Evolutionary conservation across 1,140 invertebrate genomes (phyloP).

Genomic region (Drosophila elegans): DNA sequence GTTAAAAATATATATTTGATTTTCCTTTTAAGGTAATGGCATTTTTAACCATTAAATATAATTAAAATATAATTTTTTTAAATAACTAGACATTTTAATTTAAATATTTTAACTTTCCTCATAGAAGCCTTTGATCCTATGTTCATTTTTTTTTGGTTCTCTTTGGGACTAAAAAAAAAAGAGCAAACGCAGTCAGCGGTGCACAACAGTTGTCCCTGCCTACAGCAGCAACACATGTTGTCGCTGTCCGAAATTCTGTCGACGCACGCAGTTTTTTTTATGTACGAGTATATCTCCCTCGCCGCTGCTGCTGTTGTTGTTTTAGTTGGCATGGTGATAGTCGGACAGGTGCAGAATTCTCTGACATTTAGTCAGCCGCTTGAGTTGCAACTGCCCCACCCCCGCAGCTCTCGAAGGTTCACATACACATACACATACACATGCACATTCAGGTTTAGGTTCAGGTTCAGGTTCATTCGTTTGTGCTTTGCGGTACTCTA

Average conservation of each 20-base stretch:
- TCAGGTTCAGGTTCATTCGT: constrained; percentile 68
- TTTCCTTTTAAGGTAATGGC: too few relatives aligned
- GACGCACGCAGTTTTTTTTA: constrained; percentile 50
- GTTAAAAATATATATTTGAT: too few relatives aligned
- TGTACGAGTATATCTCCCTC: constrained; percentile 24
- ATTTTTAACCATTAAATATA: too few relatives aligned
- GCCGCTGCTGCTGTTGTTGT: constrained; percentile 28
- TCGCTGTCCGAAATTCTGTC: constrained; percentile 63
- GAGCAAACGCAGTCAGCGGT: constrained; percentile 34
- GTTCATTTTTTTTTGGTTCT: background rate
- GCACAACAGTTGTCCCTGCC: constrained; percentile 68
- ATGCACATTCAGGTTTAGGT: constrained; percentile 4
- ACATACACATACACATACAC: background rate
- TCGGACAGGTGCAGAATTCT: constrained; percentile 80
- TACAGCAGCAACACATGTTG: constrained; percentile 61
- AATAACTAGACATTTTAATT: background rate
- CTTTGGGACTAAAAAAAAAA: constrained; percentile 1
- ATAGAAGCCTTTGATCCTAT: too few relatives aligned
- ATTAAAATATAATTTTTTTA: background rate
- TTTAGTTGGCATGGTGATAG: constrained; percentile 80
- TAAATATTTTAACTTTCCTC: background rate
- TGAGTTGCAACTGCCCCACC: constrained; percentile 50
- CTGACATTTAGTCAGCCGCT: constrained; percentile 73
- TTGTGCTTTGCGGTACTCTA: constrained; percentile 70
- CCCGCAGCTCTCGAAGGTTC: constrained; percentile 9